Conservation (phyloP, 1,140 invertebrate species). For the Brachionus plicatilis region DNA sequence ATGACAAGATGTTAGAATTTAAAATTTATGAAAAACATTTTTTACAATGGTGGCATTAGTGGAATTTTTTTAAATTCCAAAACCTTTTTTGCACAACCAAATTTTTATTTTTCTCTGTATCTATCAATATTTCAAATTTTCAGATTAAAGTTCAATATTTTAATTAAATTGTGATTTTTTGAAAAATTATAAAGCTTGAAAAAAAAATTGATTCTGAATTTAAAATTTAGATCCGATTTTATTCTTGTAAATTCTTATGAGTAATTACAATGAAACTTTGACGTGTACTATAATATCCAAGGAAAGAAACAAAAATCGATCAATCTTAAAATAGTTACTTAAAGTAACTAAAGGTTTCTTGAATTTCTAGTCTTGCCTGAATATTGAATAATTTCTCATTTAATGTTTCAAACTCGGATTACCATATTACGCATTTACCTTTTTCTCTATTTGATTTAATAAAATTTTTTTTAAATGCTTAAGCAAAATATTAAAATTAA, state of each 20-base stretch:
- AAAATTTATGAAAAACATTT: too few species aligned
- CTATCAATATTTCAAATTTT: too few species aligned
- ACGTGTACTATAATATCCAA: neutral
- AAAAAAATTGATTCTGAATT: neutral
- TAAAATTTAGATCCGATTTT: neutral
- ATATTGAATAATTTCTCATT: neutral
- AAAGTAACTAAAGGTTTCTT: neutral
- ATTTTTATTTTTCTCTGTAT: too few species aligned
- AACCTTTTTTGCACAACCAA: too few species aligned
- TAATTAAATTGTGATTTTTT: too few species aligned
- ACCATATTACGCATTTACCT: neutral
- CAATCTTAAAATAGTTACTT: neutral
- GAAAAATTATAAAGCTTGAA: too few species aligned
- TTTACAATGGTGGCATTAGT: too few species aligned
- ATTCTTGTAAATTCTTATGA: neutral
- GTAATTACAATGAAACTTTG: neutral
- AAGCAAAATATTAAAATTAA: neutral
- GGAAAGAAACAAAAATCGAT: neutral
- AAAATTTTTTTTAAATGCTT: neutral
- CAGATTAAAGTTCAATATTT: too few species aligned
- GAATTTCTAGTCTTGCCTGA: neutral
- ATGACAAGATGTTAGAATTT: too few species aligned
- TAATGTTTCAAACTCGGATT: neutral
- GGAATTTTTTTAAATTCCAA: too few species aligned
- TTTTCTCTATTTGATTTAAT: neutral